Conservation (phyloP, 2,113 vertebrate genomes). For the Caranx melampygus region DNA sequence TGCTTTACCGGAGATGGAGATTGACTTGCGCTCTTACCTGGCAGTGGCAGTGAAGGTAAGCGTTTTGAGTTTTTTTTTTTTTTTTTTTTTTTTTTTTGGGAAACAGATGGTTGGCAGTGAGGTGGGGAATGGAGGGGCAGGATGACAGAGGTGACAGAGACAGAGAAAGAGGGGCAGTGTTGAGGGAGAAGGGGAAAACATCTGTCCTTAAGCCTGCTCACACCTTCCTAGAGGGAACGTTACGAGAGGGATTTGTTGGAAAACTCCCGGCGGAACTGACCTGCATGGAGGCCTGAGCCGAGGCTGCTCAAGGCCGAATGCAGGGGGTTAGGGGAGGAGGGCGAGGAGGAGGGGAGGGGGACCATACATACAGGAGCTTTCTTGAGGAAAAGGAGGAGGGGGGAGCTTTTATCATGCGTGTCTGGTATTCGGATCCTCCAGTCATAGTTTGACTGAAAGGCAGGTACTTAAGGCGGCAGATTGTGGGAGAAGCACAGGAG, state of each 20-base stretch:
- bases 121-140: constrained; percentile 34
- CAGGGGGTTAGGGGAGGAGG: constrained; percentile 37
- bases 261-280: constrained; percentile 44
- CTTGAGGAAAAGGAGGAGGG: constrained; percentile 46
- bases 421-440: constrained; percentile 69
- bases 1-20: constrained; percentile 17
- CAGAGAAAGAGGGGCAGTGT: constrained; percentile 34
- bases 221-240: constrained; percentile 54
- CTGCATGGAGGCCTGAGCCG: constrained; percentile 40
- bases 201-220: constrained; percentile 49
- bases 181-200: constrained; percentile 31
- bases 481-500: constrained; percentile 50
- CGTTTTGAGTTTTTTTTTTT: constrained; percentile 42
- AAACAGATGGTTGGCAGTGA: constrained; percentile 29
- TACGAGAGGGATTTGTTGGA: constrained; percentile 43
- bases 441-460: constrained; percentile 69
- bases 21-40: constrained; percentile 55
- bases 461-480: constrained; percentile 50
- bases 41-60: constrained; percentile 66
- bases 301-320: constrained; percentile 48
- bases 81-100: constrained; percentile 17
- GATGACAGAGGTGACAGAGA: constrained; percentile 30
- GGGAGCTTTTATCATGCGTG: constrained; percentile 73
- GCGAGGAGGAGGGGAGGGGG: constrained; percentile 40
- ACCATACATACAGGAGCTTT: constrained; percentile 43